phyloP scores from a whole-genome alignment of 2,797 vertebrate species.

The Miichthys miiuy region DNA sequence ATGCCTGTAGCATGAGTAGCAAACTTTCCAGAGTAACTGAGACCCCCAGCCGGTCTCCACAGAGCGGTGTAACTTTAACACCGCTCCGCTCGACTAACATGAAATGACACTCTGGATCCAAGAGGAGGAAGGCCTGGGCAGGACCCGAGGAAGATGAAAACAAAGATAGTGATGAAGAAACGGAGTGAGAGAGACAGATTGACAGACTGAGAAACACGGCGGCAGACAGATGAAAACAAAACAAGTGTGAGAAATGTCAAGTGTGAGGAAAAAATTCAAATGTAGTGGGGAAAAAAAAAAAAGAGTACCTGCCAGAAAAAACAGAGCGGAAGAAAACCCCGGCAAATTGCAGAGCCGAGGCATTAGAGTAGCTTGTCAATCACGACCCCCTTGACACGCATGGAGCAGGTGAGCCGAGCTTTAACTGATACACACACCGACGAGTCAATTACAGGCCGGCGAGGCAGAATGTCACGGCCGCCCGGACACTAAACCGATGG shows the following conservation, averaged over 20 bases:
- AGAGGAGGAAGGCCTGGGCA: slow-evolving; percentile 21
- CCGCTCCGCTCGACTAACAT: slow-evolving; percentile 42
- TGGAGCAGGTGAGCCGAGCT: slow-evolving; percentile 76
- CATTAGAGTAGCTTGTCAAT: slow-evolving; percentile 77
- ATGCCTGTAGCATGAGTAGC: slow-evolving; percentile 75
- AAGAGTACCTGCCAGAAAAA: slow-evolving; percentile 38
- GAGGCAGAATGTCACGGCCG: slow-evolving; percentile 79
- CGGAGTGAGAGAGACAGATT: slow-evolving; percentile 40
- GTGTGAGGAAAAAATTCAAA: slow-evolving; percentile 10
- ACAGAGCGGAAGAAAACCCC: slow-evolving; percentile 49
- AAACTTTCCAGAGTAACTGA: slow-evolving; percentile 78
- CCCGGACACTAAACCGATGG: slow-evolving; percentile 75
- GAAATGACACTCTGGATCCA: slow-evolving; percentile 39
- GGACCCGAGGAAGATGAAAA: slow-evolving; percentile 60
- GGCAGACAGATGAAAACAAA: slow-evolving; percentile 57
- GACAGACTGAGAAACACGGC: slow-evolving; percentile 48
- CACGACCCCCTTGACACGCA: slow-evolving; percentile 59
- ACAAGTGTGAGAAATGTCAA: slow-evolving; percentile 59
- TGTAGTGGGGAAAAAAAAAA: slow-evolving; percentile 5
- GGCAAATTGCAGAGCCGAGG: slow-evolving; percentile 51
- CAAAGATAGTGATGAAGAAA: slow-evolving; percentile 38
- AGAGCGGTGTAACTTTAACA: slow-evolving; percentile 47
- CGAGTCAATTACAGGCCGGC: slow-evolving; percentile 79
- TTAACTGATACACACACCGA: slow-evolving; percentile 71
- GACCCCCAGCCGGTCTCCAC: slow-evolving; percentile 67